These are phyloP conservation scores for Scomber colias DNA, from an alignment of 2,113 vertebrate genomes.

Conservation along the genomic window DNA sequence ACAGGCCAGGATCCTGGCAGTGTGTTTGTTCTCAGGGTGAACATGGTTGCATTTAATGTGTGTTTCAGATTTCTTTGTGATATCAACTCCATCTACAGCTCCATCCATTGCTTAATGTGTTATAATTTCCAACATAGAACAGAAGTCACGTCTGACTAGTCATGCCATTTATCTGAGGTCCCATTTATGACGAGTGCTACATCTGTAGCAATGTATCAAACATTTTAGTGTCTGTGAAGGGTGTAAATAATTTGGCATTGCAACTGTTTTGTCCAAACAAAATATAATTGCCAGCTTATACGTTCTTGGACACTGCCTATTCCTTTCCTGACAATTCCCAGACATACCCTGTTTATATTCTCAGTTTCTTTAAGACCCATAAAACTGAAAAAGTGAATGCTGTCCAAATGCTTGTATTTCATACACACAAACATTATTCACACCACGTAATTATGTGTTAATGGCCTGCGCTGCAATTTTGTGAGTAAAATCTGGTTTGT, in stretches of 20 bases:
- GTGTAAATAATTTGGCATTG: neutral
- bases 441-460: conserved; percentile 80
- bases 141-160: neutral
- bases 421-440: conserved; percentile 68
- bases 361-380: conserved; percentile 65
- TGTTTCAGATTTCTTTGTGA: neutral
- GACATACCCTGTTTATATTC: conserved; percentile 54
- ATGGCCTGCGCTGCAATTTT: conserved; percentile 69
- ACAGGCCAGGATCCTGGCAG: conserved; percentile 31
- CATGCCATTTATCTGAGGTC: neutral
- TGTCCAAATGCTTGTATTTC: conserved; percentile 67
- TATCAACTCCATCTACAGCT: conserved; percentile 1
- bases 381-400: conserved; percentile 51
- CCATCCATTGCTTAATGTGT: conserved; percentile 1
- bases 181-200: neutral
- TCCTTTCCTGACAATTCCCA: conserved; percentile 13
- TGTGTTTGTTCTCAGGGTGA: conserved; percentile 19
- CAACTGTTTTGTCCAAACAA: conserved; percentile 20
- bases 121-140: neutral
- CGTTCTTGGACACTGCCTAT: conserved; percentile 1
- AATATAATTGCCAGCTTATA: conserved; percentile 20
- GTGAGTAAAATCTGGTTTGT: conserved; percentile 68
- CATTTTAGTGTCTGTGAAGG: neutral
- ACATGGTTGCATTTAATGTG: conserved; percentile 16
- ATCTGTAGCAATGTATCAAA: neutral